phyloP scores from a whole-genome alignment of 2,113 vertebrate genomes.

The Myxocyprinus asiaticus region DNA sequence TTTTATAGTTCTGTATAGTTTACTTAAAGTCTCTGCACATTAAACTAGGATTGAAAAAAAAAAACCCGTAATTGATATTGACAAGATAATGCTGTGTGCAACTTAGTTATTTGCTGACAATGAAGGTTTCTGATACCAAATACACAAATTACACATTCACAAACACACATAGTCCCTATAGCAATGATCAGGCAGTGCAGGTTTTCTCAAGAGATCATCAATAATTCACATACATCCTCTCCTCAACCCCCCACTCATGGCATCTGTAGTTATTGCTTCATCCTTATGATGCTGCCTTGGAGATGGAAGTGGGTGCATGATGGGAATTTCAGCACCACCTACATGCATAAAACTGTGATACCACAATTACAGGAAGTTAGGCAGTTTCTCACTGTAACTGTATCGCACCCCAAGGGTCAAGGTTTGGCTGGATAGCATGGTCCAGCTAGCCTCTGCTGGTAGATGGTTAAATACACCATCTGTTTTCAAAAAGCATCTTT shows the following conservation, averaged over 20 bases:
- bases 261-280: constrained; percentile 1
- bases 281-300: neutral
- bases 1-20: too few relatives aligned
- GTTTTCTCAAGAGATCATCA: constrained; percentile 53
- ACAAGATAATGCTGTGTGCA: neutral
- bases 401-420: too few relatives aligned
- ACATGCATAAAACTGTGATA: neutral
- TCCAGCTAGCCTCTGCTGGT: too few relatives aligned
- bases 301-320: neutral
- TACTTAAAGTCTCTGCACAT: too few relatives aligned
- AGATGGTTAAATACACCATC: too few relatives aligned
- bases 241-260: neutral
- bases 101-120: too few relatives aligned
- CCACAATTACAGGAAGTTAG: constrained; percentile 7
- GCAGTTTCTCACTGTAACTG: too few relatives aligned
- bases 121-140: neutral
- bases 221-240: constrained; percentile 60
- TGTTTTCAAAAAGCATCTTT: too few relatives aligned
- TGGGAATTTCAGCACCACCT: constrained; percentile 20
- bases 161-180: neutral
- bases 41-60: neutral
- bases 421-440: too few relatives aligned
- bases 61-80: neutral
- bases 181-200: constrained; percentile 14
- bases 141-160: neutral